Conservation (phyloP, 2,113 vertebrate species). For the Heptranchias perlo region DNA sequence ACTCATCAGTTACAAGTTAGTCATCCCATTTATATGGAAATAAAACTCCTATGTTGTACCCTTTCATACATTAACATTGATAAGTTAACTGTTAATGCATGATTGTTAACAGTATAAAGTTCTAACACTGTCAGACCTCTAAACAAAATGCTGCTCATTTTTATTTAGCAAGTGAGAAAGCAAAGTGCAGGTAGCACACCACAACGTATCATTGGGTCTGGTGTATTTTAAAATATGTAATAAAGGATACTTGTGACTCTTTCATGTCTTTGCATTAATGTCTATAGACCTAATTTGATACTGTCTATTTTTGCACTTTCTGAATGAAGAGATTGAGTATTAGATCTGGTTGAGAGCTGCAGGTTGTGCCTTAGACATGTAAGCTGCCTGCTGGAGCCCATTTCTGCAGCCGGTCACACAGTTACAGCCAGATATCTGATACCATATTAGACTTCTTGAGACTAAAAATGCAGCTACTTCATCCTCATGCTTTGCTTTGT, state of each 20-base stretch:
- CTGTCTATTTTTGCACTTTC: background rate
- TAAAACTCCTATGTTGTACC: no score
- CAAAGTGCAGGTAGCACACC: no score
- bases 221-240: background rate
- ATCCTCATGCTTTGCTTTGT: constrained; percentile 42
- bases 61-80: no score
- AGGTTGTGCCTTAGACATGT: constrained; percentile 51
- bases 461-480: constrained; percentile 46
- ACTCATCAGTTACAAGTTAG: no score
- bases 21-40: no score
- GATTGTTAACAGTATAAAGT: no score
- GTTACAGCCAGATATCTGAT: constrained; percentile 51
- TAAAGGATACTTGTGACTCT: background rate
- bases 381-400: constrained; percentile 48
- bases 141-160: no score
- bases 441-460: constrained; percentile 46
- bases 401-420: constrained; percentile 49
- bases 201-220: background rate
- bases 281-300: background rate
- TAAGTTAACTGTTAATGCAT: no score
- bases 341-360: constrained; percentile 53
- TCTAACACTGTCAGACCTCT: no score
- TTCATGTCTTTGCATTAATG: background rate
- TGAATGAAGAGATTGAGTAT: background rate
- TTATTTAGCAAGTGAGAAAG: no score